Percentiles rank a stretch among this genome's conserved stretches.
phyloP scores from a whole-genome alignment of 1,140 invertebrate species.

The Drosophila leontia region DNA sequence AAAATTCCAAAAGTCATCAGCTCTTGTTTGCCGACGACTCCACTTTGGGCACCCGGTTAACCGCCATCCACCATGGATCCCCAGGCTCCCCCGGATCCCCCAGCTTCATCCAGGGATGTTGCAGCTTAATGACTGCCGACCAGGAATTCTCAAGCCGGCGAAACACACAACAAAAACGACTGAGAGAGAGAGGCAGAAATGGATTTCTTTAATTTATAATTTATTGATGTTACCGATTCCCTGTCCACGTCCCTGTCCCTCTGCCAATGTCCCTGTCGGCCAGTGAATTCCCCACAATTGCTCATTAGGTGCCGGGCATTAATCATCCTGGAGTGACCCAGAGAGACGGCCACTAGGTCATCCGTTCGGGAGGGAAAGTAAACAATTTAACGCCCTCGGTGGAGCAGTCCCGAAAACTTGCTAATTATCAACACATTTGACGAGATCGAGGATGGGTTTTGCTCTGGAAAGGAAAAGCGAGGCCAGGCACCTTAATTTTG shows the following conservation, averaged over 20 bases:
- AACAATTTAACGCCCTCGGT: constrained; percentile 57
- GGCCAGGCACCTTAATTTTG: background rate
- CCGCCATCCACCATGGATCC: constrained; percentile 11
- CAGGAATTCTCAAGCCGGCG: constrained; percentile 70
- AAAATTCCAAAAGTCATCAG: constrained; percentile 83
- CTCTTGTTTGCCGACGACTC: constrained; percentile 45
- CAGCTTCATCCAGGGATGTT: constrained; percentile 15
- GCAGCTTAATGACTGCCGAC: constrained; percentile 73
- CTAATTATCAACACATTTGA: constrained; percentile 77
- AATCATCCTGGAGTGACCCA: constrained; percentile 71
- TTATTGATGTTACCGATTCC: constrained; percentile 79
- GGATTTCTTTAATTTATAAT: constrained; percentile 84
- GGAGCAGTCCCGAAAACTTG: constrained; percentile 47
- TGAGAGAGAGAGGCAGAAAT: constrained; percentile 45
- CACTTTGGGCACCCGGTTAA: constrained; percentile 58
- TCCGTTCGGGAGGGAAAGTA: constrained; percentile 39
- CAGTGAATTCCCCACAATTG: constrained; percentile 61
- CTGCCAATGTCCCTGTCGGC: constrained; percentile 14
- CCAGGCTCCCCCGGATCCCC: background rate
- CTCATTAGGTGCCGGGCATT: constrained; percentile 75
- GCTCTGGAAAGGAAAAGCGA: constrained; percentile 5
- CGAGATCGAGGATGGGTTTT: constrained; percentile 35
- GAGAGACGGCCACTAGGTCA: constrained; percentile 61
- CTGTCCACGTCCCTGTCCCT: constrained; percentile 5
- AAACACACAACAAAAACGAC: constrained; percentile 27